Conservation (phyloP, 1,140 invertebrate species). For the Solenopsis invicta region DNA sequence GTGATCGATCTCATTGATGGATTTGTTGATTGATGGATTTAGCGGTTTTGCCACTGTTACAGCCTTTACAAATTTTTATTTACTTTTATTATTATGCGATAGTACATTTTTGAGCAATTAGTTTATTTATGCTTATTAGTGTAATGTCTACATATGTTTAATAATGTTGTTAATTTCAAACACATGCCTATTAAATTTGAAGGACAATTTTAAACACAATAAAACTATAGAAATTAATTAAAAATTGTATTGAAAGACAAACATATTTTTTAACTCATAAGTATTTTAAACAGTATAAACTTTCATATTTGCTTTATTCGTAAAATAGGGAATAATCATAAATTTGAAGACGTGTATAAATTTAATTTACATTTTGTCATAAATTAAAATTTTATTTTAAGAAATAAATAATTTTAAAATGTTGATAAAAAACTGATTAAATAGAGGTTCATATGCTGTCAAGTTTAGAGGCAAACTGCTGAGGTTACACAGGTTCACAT, state of each 20-base stretch:
- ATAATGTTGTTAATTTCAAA: background rate
- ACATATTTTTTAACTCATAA: background rate
- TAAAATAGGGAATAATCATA: slow-evolving; percentile 11
- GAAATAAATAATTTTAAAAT: background rate
- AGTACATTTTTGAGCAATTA: slow-evolving; percentile 1
- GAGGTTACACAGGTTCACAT: slow-evolving; percentile 7
- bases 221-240: slow-evolving; percentile 2
- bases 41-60: slow-evolving; percentile 32
- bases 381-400: slow-evolving; percentile 1
- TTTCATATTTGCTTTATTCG: background rate
- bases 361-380: slow-evolving; percentile 2
- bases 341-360: background rate
- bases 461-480: background rate
- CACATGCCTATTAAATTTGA: background rate
- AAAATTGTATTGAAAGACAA: background rate
- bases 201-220: background rate
- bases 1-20: slow-evolving; percentile 69
- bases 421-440: background rate
- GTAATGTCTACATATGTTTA: background rate
- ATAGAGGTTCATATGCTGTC: background rate
- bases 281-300: background rate
- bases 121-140: background rate
- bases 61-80: slow-evolving; percentile 29
- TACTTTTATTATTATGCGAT: slow-evolving; percentile 1
- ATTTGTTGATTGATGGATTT: background rate